Conservation (phyloP, 2,113 vertebrate species). For the Myrmecophaga tridactyla region DNA sequence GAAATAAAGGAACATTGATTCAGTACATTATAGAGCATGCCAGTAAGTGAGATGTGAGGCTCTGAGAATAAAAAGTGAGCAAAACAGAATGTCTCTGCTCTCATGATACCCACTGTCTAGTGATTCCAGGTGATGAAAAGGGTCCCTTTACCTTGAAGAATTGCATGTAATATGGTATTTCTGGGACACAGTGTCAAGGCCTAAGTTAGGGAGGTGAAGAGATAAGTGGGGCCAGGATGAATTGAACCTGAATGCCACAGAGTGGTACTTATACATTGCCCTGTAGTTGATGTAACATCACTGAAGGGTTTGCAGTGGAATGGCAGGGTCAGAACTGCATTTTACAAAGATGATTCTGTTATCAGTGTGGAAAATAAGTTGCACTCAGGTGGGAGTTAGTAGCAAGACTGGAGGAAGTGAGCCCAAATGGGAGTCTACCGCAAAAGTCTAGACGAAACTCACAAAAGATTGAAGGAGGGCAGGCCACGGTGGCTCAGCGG, state of each 20-base stretch:
- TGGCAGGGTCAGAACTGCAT: neutral
- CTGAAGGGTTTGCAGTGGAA: neutral
- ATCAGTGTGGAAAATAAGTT: neutral
- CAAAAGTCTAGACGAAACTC: neutral
- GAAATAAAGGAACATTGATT: neutral
- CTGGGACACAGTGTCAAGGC: neutral
- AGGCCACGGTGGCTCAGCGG: too few species aligned
- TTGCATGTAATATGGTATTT: neutral
- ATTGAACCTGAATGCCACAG: accelerated
- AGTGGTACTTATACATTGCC: neutral
- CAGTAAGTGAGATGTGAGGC: neutral
- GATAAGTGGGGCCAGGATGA: neutral
- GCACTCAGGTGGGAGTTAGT: neutral
- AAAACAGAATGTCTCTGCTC: accelerated
- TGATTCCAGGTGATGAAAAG: neutral
- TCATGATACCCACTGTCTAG: neutral
- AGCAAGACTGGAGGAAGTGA: neutral
- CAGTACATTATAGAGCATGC: too few species aligned
- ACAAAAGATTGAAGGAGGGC: neutral
- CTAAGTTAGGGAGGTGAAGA: neutral
- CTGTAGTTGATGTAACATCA: neutral
- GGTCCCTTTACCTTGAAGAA: neutral
- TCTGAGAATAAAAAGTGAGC: neutral
- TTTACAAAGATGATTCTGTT: neutral
- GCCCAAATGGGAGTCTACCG: neutral